Conservation (phyloP, 2,113 vertebrate species). For the Actenoides hombroni region DNA sequence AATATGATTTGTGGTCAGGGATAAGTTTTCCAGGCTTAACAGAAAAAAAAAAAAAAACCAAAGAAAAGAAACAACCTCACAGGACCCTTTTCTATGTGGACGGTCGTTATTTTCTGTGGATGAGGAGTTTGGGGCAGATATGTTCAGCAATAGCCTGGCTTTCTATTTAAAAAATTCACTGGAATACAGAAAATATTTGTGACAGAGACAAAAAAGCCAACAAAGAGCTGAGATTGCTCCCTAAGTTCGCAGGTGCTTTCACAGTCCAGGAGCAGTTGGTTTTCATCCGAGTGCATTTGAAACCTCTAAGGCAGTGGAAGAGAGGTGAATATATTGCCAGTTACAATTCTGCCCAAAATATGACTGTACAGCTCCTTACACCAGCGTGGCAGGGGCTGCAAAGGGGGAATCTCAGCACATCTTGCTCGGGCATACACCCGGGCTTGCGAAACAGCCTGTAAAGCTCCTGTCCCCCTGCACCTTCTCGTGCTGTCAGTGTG, state of each 20-base stretch:
- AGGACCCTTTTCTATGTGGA: not conserved
- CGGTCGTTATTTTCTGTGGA: not conserved
- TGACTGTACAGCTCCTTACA: fast-evolving
- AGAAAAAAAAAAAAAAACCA: too few relatives aligned
- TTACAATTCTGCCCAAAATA: too few relatives aligned
- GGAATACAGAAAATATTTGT: not conserved
- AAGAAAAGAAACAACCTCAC: not conserved
- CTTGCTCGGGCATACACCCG: not conserved
- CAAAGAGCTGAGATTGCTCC: not conserved
- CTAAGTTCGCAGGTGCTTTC: not conserved
- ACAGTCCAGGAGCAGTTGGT: not conserved
- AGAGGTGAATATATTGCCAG: not conserved
- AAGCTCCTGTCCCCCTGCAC: not conserved
- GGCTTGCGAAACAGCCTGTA: too few relatives aligned
- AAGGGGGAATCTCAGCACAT: not conserved
- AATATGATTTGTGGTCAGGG: not conserved
- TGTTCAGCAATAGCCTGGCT: not conserved
- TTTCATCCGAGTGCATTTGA: not conserved
- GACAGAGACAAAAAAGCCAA: not conserved
- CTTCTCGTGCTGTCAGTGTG: not conserved
- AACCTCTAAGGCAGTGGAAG: not conserved
- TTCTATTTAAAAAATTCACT: not conserved
- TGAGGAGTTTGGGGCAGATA: not conserved
- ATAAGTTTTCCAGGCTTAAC: not conserved
- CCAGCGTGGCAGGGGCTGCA: not conserved